Percentiles rank a stretch among this genome's conserved stretches.
phyloP scores from a whole-genome alignment of 2,797 vertebrate species.

The Ptychadena robeensis region DNA sequence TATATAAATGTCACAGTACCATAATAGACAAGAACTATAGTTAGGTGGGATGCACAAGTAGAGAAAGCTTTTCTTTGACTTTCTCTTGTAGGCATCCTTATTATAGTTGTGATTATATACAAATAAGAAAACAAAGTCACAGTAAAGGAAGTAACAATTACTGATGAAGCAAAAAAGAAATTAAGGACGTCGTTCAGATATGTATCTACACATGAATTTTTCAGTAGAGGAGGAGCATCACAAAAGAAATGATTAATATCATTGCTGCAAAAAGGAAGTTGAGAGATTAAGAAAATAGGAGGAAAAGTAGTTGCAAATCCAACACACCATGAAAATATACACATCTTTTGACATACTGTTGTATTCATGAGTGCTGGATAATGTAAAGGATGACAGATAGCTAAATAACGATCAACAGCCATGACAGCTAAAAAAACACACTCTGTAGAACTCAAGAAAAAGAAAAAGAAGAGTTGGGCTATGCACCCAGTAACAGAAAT shows the following conservation, averaged over 20 bases:
- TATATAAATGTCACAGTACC: slow-evolving; percentile 28
- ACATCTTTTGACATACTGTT: slow-evolving; percentile 55
- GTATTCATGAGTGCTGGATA: slow-evolving; percentile 45
- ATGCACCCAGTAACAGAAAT: slow-evolving; percentile 29
- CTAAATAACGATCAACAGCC: slow-evolving; percentile 64
- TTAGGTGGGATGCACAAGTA: slow-evolving; percentile 32
- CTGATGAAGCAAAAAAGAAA: slow-evolving; percentile 13
- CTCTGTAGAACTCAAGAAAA: slow-evolving; percentile 61
- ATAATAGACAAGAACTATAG: slow-evolving; percentile 38
- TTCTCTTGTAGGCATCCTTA: slow-evolving; percentile 18
- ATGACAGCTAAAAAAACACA: slow-evolving; percentile 64
- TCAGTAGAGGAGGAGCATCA: slow-evolving; percentile 65
- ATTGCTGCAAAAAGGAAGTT: slow-evolving; percentile 61
- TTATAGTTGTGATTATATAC: not conserved
- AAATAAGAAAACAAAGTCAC: slow-evolving; percentile 11
- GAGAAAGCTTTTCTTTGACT: slow-evolving; percentile 33
- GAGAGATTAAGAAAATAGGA: slow-evolving; percentile 54
- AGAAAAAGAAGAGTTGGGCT: slow-evolving; percentile 45
- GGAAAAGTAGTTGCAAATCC: slow-evolving; percentile 59
- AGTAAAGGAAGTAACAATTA: slow-evolving; percentile 19
- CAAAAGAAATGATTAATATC: slow-evolving; percentile 70
- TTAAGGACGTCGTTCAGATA: slow-evolving; percentile 3
- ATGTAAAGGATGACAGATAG: slow-evolving; percentile 63
- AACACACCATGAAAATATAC: slow-evolving; percentile 59
- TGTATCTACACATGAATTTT: slow-evolving; percentile 61